Evolutionary conservation across 2,888 invertebrate genomes (phyloP).

Genomic region (Cryptocephalus primarius): DNA sequence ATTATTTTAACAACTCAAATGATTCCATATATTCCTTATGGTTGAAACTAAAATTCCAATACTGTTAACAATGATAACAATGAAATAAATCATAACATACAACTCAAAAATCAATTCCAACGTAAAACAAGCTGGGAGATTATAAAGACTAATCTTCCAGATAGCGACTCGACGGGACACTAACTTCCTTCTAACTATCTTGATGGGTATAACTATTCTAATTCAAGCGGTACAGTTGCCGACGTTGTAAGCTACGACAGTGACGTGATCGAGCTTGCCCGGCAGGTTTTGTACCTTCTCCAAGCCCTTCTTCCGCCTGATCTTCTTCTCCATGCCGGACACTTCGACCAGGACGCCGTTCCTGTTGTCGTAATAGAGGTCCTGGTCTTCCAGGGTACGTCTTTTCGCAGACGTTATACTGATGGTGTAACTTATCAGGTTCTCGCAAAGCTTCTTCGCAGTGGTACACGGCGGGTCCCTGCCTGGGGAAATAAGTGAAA

Average conservation of each 20-base stretch:
- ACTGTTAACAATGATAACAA: no score
- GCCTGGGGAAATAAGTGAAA: conserved; percentile 8
- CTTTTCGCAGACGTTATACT: conserved; percentile 72
- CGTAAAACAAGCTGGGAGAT: no score
- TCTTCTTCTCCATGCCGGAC: conserved; percentile 51
- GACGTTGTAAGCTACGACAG: conserved; percentile 70
- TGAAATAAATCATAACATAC: no score
- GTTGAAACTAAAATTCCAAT: no score
- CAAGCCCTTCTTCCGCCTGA: conserved; percentile 56
- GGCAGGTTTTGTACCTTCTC: conserved; percentile 63
- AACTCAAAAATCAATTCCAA: no score
- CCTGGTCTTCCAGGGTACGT: conserved; percentile 70
- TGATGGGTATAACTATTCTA: neutral
- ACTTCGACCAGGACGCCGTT: conserved; percentile 47
- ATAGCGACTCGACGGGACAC: no score
- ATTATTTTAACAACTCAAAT: no score
- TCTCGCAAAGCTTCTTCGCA: conserved; percentile 57
- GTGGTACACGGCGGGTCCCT: conserved; percentile 50
- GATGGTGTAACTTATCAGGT: conserved; percentile 66
- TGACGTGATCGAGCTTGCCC: conserved; percentile 83
- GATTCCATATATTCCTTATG: no score
- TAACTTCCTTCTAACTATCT: no score
- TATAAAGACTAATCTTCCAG: no score
- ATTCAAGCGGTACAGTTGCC: conserved; percentile 32
- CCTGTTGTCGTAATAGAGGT: conserved; percentile 55